Evolutionary conservation across 2,113 vertebrate species (phyloP), one percentile per base, ranked within the genome.

Genomic region (Peromyscus californicus): DNA sequence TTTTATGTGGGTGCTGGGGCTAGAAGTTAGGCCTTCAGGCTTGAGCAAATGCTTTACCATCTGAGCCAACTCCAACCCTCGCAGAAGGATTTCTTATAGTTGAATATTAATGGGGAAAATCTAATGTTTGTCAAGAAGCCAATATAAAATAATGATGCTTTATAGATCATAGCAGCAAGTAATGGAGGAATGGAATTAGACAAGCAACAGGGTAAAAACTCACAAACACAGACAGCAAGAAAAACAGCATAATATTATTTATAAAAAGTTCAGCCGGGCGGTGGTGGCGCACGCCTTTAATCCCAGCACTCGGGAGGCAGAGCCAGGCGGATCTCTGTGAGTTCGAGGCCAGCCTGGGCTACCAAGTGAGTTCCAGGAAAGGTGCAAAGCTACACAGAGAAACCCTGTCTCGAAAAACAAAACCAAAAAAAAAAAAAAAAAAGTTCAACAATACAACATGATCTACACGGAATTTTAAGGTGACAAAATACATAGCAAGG

Each of bases 341-440:
- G n/a, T n/a, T n/a, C n/a, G n/a, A n/a, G n/a, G n/a, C n/a, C n/a
- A n/a, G n/a, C n/a, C n/a, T n/a, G n/a, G n/a, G n/a, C n/a, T n/a
- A n/a, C n/a, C n/a, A n/a, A n/a, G n/a, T n/a, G n/a, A n/a, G n/a
- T n/a, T n/a, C n/a, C n/a, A n/a, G n/a, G n/a, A n/a, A n/a, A n/a
- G n/a, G n/a, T n/a, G n/a, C n/a, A n/a, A n/a, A n/a, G n/a, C n/a
- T n/a, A n/a, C n/a, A n/a, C n/a, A n/a, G n/a, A n/a, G n/a, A n/a
- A n/a, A n/a, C n/a, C n/a, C n/a, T n/a, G n/a, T n/a, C n/a, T n/a
- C n/a, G n/a, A n/a, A n/a, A n/a, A n/a, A n/a, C n/a, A n/a, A n/a
- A n/a, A n/a, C n/a, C n/a, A n/a, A n/a, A n/a, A 88, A 51, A 96
- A 67, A 2, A 88, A 51, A 96, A 67, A 2, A 88, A 51, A 96